Evolutionary conservation across 2,113 vertebrate genomes (phyloP).

Genomic region (Alaudala cheleensis): DNA sequence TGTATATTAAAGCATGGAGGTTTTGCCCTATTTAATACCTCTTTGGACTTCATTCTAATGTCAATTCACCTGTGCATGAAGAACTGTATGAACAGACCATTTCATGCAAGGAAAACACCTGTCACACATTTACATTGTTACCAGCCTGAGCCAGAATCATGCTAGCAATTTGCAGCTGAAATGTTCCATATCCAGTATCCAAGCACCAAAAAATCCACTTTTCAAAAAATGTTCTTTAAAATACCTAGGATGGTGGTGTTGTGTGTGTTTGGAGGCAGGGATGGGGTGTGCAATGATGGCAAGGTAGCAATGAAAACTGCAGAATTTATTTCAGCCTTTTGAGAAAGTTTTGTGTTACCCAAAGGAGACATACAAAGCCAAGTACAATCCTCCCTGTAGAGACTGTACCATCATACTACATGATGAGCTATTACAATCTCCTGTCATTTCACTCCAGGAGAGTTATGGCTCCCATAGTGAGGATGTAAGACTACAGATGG

Average conservation of each 20-base stretch:
- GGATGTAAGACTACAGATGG: constrained; percentile 64
- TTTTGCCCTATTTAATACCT: background rate
- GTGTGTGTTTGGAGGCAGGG: fast-evolving
- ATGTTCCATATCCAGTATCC: background rate
- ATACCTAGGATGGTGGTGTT: background rate
- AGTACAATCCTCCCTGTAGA: constrained; percentile 46
- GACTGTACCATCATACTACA: constrained; percentile 67
- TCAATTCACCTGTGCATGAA: background rate
- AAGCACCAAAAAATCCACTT: background rate
- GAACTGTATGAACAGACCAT: background rate
- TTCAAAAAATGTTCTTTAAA: background rate
- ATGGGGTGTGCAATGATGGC: background rate
- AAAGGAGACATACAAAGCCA: constrained; percentile 49
- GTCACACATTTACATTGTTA: background rate
- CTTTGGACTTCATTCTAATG: background rate
- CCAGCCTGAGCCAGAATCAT: background rate
- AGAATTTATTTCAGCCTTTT: constrained; percentile 7
- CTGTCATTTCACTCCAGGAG: constrained; percentile 66
- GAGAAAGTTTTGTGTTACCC: constrained; percentile 39
- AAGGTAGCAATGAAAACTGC: background rate
- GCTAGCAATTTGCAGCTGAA: background rate
- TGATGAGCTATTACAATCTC: constrained; percentile 71
- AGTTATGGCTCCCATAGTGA: constrained; percentile 62
- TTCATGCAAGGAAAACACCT: background rate
- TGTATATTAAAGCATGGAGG: background rate